Base-by-base conservation (phyloP, 2,797 vertebrate genomes). In the Balearica regulorum region DNA sequence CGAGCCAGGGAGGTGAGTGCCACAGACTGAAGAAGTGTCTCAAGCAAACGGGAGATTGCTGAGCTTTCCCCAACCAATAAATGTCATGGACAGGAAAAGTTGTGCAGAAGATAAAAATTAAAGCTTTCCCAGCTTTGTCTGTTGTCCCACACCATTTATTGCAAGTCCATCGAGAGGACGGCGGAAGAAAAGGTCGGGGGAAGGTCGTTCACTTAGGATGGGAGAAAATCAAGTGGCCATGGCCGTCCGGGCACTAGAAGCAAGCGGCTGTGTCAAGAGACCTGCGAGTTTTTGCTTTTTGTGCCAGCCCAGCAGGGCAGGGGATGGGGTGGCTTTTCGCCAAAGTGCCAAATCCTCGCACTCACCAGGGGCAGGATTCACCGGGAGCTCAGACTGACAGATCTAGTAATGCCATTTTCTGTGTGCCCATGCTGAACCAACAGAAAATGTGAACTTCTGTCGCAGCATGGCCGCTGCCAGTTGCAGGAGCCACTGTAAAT, bases 1-100 rank as follows among this genome's bases (percentile, higher is more conserved):
- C 0, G 0, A 89, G 39, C 31, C 8, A 16, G 7, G 33, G 33
- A 39, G 13, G 21, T 16, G 76, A 72, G 26, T 55, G 64, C 43
- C 17, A 5, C 73, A 57, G 43, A 31, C 51, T 48, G 24, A 60
- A 79, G 58, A 69, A 43, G 19, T 6, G 14, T 51, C 78, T 65
- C 44, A 60, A 33, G 53, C 33, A 68, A 28, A 37, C 1, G 6
- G 53, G 54, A 57, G n/a, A 29, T 57, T 16, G 51, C 3, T 58
- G 51, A 71, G 33, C 49, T 89, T 69, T 64, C 70, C n/a, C 46
- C 6, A 1, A 22, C 62, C 76, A 48, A 24, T 39, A 86, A 88
- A 88, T 64, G 57, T 46, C 79, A 88, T 3, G 9, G 80, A 41
- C 24, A 89, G 51, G 28, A 90, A 77, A 89, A 71, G 55, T 44